Evolutionary conservation across 2,888 invertebrate genomes (phyloP).

Genomic region (Cinara cedri): DNA sequence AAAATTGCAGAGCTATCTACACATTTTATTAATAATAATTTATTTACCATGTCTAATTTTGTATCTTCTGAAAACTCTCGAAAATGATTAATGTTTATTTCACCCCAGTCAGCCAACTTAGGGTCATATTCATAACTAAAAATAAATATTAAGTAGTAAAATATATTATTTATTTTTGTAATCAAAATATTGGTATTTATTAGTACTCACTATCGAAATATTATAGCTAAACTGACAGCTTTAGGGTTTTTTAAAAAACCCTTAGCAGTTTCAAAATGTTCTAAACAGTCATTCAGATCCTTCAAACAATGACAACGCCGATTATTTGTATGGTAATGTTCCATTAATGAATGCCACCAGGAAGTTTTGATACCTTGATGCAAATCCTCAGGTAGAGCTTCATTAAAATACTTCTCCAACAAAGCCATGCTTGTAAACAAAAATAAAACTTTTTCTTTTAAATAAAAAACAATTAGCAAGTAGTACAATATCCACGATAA

Average conservation of each 20-base stretch:
- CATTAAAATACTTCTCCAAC: conserved; percentile 39
- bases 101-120: conserved; percentile 66
- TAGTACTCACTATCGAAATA: conserved; percentile 68
- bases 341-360: conserved; percentile 64
- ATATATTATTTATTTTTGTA: neutral
- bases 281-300: conserved; percentile 65
- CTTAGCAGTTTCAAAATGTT: conserved; percentile 64
- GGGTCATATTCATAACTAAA: conserved; percentile 69
- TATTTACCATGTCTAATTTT: conserved; percentile 64
- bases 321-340: conserved; percentile 64
- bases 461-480: too few relatives aligned
- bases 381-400: conserved; percentile 6
- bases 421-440: neutral
- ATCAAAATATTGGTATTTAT: neutral
- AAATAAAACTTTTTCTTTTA: neutral
- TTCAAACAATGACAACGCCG: conserved; percentile 66
- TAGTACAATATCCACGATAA: neutral
- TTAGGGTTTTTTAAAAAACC: conserved; percentile 64
- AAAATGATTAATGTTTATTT: conserved; percentile 67
- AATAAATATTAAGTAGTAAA: conserved; percentile 58
- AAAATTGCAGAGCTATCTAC: too few relatives aligned
- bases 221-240: conserved; percentile 66
- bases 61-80: conserved; percentile 66
- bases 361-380: conserved; percentile 33
- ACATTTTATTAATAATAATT: neutral